These are phyloP conservation scores for Lepetodrilus schrolli DNA, from an alignment of 2,888 invertebrate genomes.

Conservation along the genomic window DNA sequence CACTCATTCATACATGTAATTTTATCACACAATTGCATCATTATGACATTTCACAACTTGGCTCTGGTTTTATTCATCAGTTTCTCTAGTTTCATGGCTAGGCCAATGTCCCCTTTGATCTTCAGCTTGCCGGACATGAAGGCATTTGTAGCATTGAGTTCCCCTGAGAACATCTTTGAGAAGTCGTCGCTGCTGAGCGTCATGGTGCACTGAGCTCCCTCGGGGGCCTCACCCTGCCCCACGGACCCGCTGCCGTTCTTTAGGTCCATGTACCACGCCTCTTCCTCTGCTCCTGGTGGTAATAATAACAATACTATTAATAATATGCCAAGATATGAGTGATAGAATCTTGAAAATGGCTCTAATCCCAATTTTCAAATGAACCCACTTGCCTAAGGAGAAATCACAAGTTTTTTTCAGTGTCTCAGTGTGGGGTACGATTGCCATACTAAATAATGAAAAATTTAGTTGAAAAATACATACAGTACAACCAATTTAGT, in stretches of 20 bases:
- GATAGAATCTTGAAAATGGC: too few relatives aligned
- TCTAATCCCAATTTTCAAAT: too few relatives aligned
- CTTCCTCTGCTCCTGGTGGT: constrained; percentile 81
- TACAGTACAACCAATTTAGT: too few relatives aligned
- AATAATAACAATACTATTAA: not conserved
- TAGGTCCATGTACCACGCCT: constrained; percentile 89
- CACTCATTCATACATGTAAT: not conserved
- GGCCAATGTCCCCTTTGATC: constrained; percentile 91
- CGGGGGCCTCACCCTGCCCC: constrained; percentile 85
- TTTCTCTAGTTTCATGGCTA: constrained; percentile 93
- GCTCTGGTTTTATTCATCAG: constrained; percentile 64
- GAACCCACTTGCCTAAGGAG: too few relatives aligned
- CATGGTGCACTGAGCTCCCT: constrained; percentile 84
- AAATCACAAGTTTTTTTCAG: too few relatives aligned
- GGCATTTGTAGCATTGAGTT: constrained; percentile 91
- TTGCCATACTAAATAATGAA: too few relatives aligned
- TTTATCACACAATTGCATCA: too few relatives aligned
- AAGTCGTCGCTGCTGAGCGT: constrained; percentile 83
- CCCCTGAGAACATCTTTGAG: constrained; percentile 80
- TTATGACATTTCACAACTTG: constrained; percentile 33
- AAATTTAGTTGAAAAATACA: too few relatives aligned
- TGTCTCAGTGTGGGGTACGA: too few relatives aligned
- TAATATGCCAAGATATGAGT: too few relatives aligned
- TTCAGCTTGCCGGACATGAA: constrained; percentile 97
- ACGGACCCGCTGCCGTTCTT: constrained; percentile 88